Percentiles rank a stretch among this genome's conserved stretches.
Evolutionary conservation across 30 jellyfish, hydroid and myxozoan genomes (phyloP).

Genomic region (Aurelia sp.): DNA sequence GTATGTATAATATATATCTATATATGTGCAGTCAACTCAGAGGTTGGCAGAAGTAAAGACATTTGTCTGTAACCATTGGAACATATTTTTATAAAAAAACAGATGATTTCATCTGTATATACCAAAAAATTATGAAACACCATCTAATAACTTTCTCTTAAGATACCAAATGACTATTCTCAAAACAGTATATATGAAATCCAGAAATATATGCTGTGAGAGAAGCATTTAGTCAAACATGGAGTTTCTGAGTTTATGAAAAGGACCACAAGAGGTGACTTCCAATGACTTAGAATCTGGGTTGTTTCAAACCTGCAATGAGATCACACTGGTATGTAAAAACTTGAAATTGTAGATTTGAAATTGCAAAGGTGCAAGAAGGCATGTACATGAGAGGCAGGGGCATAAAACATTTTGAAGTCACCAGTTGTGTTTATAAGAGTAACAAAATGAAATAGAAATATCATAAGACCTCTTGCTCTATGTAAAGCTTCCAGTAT

Average conservation of each 20-base stretch:
- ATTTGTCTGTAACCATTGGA: not conserved
- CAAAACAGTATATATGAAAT: too few species aligned
- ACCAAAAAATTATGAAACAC: too few species aligned
- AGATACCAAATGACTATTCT: too few species aligned
- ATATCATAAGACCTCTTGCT: constrained; percentile 88
- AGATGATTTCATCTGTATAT: too few species aligned
- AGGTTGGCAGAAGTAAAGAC: constrained; percentile 60
- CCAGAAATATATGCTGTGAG: too few species aligned
- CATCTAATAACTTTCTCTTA: too few species aligned
- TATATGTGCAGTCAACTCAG: constrained; percentile 8
- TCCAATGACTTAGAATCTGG: not conserved
- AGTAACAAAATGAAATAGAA: constrained; percentile 27
- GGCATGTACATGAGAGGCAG: too few species aligned
- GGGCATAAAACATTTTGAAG: not conserved
- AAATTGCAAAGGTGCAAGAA: not conserved
- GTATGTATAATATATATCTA: too few species aligned
- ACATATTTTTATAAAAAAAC: not conserved
- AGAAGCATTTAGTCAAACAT: too few species aligned
- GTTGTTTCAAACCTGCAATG: not conserved
- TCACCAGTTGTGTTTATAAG: constrained; percentile 2
- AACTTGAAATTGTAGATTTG: not conserved
- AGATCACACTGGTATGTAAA: constrained; percentile 1
- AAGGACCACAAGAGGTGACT: too few species aligned
- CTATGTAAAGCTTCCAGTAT: constrained; percentile 97
- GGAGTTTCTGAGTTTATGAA: too few species aligned